Base-by-base conservation (phyloP, 1,140 invertebrate genomes). In the Drosophila malerkotliana region DNA sequence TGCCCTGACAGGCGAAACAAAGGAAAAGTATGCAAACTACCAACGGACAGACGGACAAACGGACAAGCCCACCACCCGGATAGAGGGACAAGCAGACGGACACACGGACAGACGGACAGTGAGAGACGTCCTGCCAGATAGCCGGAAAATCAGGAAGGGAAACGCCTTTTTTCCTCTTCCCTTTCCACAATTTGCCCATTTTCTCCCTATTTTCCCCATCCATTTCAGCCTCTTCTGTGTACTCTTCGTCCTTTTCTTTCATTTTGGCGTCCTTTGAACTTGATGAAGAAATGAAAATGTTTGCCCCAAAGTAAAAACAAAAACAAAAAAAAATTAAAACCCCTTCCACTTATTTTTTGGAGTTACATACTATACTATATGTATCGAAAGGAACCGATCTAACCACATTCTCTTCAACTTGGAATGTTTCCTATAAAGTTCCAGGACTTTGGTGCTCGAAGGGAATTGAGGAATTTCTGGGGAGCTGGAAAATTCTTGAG, bases 21-120 rank as follows among this genome's bases (percentile, higher is more conserved):
- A 75, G 60, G 44, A 49, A 64, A 74, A 74, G 75, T 69, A 79
- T 75, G 64, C 79, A 79, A 78, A 84, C 60, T 48, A 64, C 49
- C 60, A 21, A 47, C 28, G 14, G 49, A 26, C 24, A n/a, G 34
- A n/a, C 34, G 12, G 12, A n/a, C 34, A n/a, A 4, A 12, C 34
- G 12, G 34, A n/a, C 34, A 12, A 12, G 12, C 34, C 7, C 7
- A 12, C 34, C 18, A 12, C 9, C 8, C 34, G 8, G 51, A 30
- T 15, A 26, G 26, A 5, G 26, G 47, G 45, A 30, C 24, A 26
- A 12, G 24, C 24, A 26, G 26, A 12, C 34, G 12, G 34, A n/a
- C 12, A 26, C 8, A n/a, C 24, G 18, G 55, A 18, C 30, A 15
- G 24, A 45, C n/a, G 57, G 28, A 60, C 56, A 55, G 30, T 6